Base-by-base conservation (phyloP, 2,888 invertebrate species). In the Lissocephala sabroskyi region DNA sequence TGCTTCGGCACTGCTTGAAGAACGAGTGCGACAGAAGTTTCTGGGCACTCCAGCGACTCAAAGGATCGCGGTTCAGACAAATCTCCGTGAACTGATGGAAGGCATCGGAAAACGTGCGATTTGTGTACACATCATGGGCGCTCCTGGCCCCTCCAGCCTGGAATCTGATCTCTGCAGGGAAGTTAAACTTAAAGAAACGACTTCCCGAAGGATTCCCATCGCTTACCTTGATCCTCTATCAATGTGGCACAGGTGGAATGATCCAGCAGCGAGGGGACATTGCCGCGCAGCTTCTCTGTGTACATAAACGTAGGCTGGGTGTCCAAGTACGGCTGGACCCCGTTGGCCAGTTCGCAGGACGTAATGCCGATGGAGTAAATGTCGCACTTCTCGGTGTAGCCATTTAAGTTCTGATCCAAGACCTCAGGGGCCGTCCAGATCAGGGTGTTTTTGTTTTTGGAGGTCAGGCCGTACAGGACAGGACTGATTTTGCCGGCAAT, bases 401-500 rank as follows among this genome's bases (percentile, higher is more conserved):
- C 97, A 75, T 88, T 87, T 29, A 95, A 85, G 84, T 95, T 94
- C 87, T 97, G 97, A 84, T 94, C 92, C 32, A 97, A 85, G 7
- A 97, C 86, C 83, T 97, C 97, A 0, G 97, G 97, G 74, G 96
- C 96, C 10, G 96, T 87, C 95, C 96, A 97, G 84, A 94, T 93
- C 3, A 97, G 86, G 56, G 88, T 87, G 13, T 80, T 76, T 30
- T 63, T 65, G 10, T 85, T 83, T 76, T 92, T 92, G 0, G 89
- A 87, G 0, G 95, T 94, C 80, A 95, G 91, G 33, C 90, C 90
- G 84, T 94, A 92, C 23, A 96, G 87, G 16, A 87, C 88, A 56
- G 86, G 86, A 65, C 89, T 89, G 78, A 92, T 87, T 63, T 88
- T 88, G 1, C 95, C 95, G 68, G 91, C 89, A 56, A 88, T 86